Evolutionary conservation across 2,888 invertebrate species (phyloP), one percentile per base, ranked within the genome.

Genomic region (Drymonia ruficornis): DNA sequence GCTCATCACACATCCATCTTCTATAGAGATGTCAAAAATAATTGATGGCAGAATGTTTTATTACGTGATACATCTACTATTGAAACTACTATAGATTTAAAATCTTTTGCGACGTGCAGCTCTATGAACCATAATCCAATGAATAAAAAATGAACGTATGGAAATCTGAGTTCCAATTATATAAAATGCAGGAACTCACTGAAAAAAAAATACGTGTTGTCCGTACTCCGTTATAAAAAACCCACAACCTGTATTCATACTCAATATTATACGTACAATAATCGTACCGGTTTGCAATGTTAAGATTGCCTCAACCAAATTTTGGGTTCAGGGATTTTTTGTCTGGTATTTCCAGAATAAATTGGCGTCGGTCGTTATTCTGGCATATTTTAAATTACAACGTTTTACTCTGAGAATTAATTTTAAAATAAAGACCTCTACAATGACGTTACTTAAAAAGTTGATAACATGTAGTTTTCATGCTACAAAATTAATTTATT

Each of bases 181-280:
- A 11, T 31, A 12, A 11, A 36, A 36, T 13, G 2, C 54, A 15
- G n/a, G 46, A 19, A 15, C 38, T 18, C 16, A 47, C 31, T 13
- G 57, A 46, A 43, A 50, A 56, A 64, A 6, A 23, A 66, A 54
- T n/a, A 50, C 56, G 52, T 55, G 63, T 67, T 54, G 58, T 59
- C 65, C 56, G 60, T 49, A 63, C 66, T 61, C 63, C 64, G 67
- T 74, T 68, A 65, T 52, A 36, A 18, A 52, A 62, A 67, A 61
- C 50, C 53, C 50, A 61, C 66, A 71, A 67, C 60, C 60, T 53
- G 56, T 53, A 59, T 49, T 48, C 49, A 47, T 50, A 58, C 53
- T 36, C 50, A 50, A 63, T 65, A 57, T 50, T 54, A 13, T 13
- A 15, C 11, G 13, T 40, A 16, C 50, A 49, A 58, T 59, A 67